These are phyloP conservation scores for Solenodon paradoxus DNA, from an alignment of 2,113 vertebrate species.

Conservation along the genomic window DNA sequence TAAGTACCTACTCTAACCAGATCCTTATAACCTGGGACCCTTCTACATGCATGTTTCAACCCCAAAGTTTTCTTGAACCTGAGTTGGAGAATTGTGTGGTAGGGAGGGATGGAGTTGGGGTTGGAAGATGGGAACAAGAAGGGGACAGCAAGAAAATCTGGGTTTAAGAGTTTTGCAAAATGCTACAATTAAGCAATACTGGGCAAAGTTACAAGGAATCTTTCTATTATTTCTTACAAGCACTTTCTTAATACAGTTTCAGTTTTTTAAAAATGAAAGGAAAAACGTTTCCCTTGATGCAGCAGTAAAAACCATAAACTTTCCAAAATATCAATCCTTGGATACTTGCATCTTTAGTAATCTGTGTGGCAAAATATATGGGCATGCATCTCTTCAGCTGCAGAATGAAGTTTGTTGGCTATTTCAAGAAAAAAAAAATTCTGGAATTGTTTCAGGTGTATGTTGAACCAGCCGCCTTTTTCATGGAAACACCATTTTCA, in stretches of 20 bases:
- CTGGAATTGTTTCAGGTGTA: neutral
- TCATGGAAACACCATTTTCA: neutral
- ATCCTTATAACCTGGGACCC: neutral
- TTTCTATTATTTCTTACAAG: neutral
- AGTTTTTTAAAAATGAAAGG: neutral
- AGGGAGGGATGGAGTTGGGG: accelerated
- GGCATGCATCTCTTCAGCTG: neutral
- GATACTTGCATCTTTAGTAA: neutral
- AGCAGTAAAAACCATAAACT: neutral
- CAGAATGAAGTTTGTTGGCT: neutral
- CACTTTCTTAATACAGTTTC: neutral
- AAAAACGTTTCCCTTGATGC: neutral
- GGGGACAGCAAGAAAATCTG: neutral
- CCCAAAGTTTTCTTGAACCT: neutral
- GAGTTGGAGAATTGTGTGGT: neutral
- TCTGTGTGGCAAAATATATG: neutral
- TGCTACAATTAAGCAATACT: neutral
- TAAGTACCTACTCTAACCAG: conserved; percentile 78
- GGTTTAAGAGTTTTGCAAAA: neutral
- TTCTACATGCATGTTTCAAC: neutral
- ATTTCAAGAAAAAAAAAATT: neutral
- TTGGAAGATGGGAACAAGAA: neutral
- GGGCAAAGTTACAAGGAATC: neutral
- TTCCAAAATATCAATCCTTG: neutral
- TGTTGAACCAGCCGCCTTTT: neutral